A percentile compares a stretch with the other conserved stretches of the same genome.
phyloP scores from a whole-genome alignment of 2,888 invertebrate species.

The Arge pagana region DNA sequence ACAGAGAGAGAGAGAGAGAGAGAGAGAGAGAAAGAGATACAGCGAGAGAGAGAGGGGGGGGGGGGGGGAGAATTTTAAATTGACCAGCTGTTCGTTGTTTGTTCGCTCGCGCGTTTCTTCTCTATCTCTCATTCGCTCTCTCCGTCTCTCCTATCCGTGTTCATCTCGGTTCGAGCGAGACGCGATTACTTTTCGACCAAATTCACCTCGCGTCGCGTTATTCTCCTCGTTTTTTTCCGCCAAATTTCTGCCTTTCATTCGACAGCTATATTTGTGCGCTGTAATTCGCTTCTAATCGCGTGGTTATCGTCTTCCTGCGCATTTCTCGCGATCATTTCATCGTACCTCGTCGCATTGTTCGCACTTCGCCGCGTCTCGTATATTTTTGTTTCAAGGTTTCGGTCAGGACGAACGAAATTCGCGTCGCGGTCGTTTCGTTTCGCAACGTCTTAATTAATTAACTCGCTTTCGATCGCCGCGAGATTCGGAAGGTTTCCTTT shows the following conservation, averaged over 20 bases:
- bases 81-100: conserved; percentile 2
- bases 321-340: conserved; percentile 31
- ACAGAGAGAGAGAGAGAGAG: conserved; percentile 28
- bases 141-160: neutral
- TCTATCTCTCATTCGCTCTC: neutral
- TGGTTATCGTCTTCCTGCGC: conserved; percentile 30
- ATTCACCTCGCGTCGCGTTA: conserved; percentile 10
- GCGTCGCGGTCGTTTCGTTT: too few relatives aligned
- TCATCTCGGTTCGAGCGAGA: conserved; percentile 1
- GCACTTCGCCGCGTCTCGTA: too few relatives aligned
- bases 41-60: too few relatives aligned
- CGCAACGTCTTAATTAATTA: too few relatives aligned
- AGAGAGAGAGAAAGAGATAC: conserved; percentile 16
- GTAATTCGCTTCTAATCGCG: conserved; percentile 12
- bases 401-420: too few relatives aligned
- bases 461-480: too few relatives aligned
- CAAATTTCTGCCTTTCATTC: conserved; percentile 14
- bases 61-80: conserved; percentile 40
- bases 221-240: conserved; percentile 12
- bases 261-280: conserved; percentile 3
- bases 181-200: too few relatives aligned
- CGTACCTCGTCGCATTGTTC: conserved; percentile 20
- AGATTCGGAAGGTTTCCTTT: too few relatives aligned
- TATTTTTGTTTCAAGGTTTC: too few relatives aligned
- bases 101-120: neutral